phyloP scores from a whole-genome alignment of 2,888 invertebrate species.

The Caenorhabditis doughertyi region DNA sequence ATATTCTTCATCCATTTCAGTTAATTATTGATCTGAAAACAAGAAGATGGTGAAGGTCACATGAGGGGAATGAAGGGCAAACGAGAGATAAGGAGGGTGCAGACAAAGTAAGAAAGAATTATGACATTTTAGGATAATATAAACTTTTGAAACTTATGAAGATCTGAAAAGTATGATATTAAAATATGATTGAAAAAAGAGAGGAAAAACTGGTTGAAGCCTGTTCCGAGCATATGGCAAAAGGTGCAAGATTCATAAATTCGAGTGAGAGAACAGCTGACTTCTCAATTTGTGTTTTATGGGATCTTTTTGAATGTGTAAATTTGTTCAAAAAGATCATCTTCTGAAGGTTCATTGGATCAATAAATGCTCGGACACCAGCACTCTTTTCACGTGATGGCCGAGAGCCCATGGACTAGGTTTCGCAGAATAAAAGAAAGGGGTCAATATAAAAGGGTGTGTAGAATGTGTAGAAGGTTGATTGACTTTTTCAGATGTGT shows the following conservation, averaged over 20 bases:
- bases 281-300: not conserved
- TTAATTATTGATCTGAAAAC: constrained; percentile 28
- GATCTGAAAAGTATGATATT: too few species aligned
- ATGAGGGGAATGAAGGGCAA: not conserved
- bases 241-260: not conserved
- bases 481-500: not conserved
- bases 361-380: constrained; percentile 5
- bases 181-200: too few species aligned
- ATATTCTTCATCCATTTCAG: constrained; percentile 12
- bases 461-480: not conserved
- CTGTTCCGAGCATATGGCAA: not conserved
- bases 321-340: not conserved
- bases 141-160: not conserved
- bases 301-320: not conserved
- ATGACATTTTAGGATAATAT: too few species aligned
- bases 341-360: not conserved
- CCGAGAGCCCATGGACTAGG: constrained; percentile 21
- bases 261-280: not conserved
- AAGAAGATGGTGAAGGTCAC: constrained; percentile 14
- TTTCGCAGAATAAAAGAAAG: not conserved
- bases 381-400: constrained; percentile 34
- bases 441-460: not conserved
- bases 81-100: not conserved
- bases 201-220: not conserved
- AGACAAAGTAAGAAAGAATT: not conserved